Evolutionary conservation across 1,140 invertebrate genomes (phyloP), one percentile per base, ranked within the genome.

Genomic region (Bradysia coprophila): DNA sequence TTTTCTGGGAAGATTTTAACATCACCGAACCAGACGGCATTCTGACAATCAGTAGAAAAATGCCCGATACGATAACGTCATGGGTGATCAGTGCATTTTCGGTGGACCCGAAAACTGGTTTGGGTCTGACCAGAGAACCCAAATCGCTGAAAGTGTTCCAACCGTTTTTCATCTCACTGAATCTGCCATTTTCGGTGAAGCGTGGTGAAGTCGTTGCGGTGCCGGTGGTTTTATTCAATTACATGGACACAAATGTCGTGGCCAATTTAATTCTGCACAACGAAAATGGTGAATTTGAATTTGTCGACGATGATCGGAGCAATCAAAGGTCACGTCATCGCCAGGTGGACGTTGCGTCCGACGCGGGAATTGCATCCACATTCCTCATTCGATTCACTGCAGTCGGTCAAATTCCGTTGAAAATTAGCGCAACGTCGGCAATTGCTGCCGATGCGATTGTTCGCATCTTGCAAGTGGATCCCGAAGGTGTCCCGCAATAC

Each of bases 51-150:
- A 42, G 24, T 0, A 57, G 52, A 33, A 61, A 57, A 39, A 77
- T 90, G 22, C 93, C 93, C 1, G 80, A 89, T 47, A 84, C 85
- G 0, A 87, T 96, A 9, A 94, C 88, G 1, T 88, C 86, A 2
- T 97, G 92, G 90, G 70, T 86, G 15, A 70, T 96, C 0, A 86
- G 82, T 24, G 94, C 85, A 1, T 98, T 98, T 58, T 88, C 93
- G 1, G 65, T 97, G 32, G 85, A 91, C 62, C 67, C 79, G 1
- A 65, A 79, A 9, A 63, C 77, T 42, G 94, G 93, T 16, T 68
- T 98, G 1, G 90, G 88, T 2, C 64, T 97, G 3, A 76, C 84
- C 10, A 61, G 76, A 40, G 55, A 66, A 44, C 66, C 80, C 15
- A 72, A 73, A 49, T 82, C 81, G 72, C 60, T 96, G 21, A 75